A percentile compares a stretch with the other conserved stretches of the same genome.
These are phyloP conservation scores for Lepus townsendii DNA, from an alignment of 2,797 vertebrate genomes.

Conservation along the genomic window DNA sequence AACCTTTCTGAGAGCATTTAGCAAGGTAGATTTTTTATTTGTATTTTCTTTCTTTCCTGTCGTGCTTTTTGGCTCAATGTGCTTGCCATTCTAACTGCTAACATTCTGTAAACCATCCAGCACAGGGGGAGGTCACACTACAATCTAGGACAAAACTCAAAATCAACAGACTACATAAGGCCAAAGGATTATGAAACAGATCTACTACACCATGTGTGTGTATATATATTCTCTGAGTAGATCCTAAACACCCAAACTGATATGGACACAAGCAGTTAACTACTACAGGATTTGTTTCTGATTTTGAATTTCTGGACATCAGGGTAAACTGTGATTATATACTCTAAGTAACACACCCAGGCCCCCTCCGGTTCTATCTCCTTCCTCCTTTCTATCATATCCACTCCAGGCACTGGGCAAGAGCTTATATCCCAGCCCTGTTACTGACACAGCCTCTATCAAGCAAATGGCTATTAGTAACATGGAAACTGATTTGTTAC, in stretches of 20 bases:
- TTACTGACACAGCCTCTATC: background rate
- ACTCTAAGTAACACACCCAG: background rate
- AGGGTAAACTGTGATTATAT: background rate
- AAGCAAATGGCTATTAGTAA: background rate
- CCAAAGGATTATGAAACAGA: background rate
- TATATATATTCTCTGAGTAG: background rate
- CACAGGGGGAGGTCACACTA: constrained; percentile 35
- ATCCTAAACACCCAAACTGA: background rate
- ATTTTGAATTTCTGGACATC: background rate
- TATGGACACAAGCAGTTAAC: background rate
- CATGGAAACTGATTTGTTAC: background rate
- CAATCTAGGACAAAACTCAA: constrained; percentile 57
- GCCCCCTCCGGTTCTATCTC: background rate
- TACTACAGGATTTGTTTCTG: background rate
- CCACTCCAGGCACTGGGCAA: background rate
- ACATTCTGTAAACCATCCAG: constrained; percentile 59
- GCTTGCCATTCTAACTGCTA: constrained; percentile 53
- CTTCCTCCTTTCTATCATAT: background rate
- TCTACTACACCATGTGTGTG: background rate
- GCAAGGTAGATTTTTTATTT: constrained; percentile 54
- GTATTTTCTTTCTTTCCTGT: constrained; percentile 25
- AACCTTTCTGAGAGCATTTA: constrained; percentile 57
- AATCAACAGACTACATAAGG: constrained; percentile 62
- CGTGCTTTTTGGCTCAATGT: constrained; percentile 49
- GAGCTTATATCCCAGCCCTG: background rate